Percentiles rank a stretch among this genome's conserved stretches.
phyloP scores from a whole-genome alignment of 2,888 invertebrate species.

The Galeopsomyia nigrocyanea region DNA sequence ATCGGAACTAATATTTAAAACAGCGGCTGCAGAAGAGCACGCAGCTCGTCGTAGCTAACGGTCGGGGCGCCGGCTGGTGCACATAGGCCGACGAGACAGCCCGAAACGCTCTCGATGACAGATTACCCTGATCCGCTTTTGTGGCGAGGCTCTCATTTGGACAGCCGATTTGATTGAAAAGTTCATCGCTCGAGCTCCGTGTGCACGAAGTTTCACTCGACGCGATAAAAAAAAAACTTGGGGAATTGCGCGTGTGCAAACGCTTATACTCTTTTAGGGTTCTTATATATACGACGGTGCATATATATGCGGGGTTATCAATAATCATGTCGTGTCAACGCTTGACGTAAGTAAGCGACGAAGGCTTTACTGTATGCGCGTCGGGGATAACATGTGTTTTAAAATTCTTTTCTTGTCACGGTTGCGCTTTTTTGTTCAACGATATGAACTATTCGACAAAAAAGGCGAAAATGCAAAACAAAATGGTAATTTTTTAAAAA shows the following conservation, averaged over 20 bases:
- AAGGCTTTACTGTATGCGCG: too few species aligned
- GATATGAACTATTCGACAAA: too few species aligned
- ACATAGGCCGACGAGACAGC: constrained; percentile 33
- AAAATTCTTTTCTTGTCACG: too few species aligned
- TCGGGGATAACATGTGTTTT: too few species aligned
- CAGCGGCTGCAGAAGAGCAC: constrained; percentile 16
- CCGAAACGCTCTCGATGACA: constrained; percentile 66
- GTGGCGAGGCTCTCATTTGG: constrained; percentile 67
- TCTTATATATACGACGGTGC: too few species aligned
- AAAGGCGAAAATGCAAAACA: too few species aligned
- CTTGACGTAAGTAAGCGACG: neutral
- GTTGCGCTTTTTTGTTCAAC: too few species aligned
- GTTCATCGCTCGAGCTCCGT: constrained; percentile 53
- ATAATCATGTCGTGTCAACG: too few species aligned
- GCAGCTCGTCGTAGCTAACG: constrained; percentile 53
- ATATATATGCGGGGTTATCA: too few species aligned
- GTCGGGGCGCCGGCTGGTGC: constrained; percentile 64
- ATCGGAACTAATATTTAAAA: constrained; percentile 41
- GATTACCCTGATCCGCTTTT: constrained; percentile 67
- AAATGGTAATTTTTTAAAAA: too few species aligned
- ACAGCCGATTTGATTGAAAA: constrained; percentile 68
- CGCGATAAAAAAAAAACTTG: constrained; percentile 18
- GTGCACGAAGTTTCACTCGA: neutral
- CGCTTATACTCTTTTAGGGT: too few species aligned
- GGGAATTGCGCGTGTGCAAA: too few species aligned